phyloP scores from a whole-genome alignment of 2,797 vertebrate genomes.

The Falco berigora region DNA sequence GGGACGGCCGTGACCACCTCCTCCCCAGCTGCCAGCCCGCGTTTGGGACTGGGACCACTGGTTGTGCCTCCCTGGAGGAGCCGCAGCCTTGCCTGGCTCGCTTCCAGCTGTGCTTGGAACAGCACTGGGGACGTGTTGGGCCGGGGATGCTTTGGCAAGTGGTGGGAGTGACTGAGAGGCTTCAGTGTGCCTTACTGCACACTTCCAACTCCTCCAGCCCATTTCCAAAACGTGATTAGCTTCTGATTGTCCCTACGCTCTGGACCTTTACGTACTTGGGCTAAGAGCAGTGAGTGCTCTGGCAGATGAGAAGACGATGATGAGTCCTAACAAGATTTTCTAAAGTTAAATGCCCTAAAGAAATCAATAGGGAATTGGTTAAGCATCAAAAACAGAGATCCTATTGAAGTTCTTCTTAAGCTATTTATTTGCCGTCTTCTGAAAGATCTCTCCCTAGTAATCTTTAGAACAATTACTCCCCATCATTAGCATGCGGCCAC shows the following conservation, averaged over 20 bases:
- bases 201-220: background rate
- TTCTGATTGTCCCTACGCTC: background rate
- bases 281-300: background rate
- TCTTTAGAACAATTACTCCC: background rate
- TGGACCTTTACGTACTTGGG: background rate
- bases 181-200: background rate
- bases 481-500: background rate
- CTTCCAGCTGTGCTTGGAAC: too few species aligned
- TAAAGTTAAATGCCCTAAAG: background rate
- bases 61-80: background rate
- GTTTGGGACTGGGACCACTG: background rate
- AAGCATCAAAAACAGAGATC: background rate
- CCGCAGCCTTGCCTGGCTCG: background rate
- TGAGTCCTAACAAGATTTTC: slow-evolving; percentile 9
- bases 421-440: background rate
- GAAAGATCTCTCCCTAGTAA: background rate
- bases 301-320: background rate
- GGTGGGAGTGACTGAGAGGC: background rate
- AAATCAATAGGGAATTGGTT: background rate
- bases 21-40: background rate
- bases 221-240: background rate
- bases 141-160: background rate
- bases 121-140: accelerated
- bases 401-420: background rate
- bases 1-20: background rate